These are phyloP conservation scores for Anguilla anguilla DNA, from an alignment of 2,797 vertebrate species.

Conservation along the genomic window DNA sequence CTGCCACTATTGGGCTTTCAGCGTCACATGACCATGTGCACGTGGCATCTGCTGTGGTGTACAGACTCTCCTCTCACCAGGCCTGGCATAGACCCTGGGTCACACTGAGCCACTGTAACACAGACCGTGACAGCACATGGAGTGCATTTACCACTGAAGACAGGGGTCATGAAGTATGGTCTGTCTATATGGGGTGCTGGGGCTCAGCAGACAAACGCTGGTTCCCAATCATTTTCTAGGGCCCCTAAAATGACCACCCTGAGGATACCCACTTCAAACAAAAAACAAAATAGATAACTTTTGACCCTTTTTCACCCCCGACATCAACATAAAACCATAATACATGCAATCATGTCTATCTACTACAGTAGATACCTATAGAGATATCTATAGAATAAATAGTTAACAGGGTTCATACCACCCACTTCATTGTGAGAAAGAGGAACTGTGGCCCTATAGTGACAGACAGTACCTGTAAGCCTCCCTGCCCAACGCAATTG, in stretches of 20 bases:
- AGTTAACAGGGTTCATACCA: not conserved
- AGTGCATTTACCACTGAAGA: not conserved
- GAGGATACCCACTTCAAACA: not conserved
- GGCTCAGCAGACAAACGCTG: not conserved
- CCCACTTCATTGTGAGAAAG: not conserved
- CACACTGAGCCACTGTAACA: not conserved
- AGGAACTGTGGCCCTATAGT: not conserved
- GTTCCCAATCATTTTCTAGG: not conserved
- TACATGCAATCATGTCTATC: not conserved
- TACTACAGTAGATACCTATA: not conserved
- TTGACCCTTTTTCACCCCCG: not conserved
- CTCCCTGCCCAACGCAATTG: not conserved
- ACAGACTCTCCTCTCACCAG: not conserved
- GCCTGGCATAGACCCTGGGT: not conserved
- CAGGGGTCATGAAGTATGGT: not conserved
- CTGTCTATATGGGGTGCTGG: not conserved
- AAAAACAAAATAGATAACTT: not conserved
- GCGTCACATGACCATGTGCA: not conserved
- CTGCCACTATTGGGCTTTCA: not conserved
- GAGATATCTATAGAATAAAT: not conserved
- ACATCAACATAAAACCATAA: not conserved
- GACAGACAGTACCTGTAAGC: not conserved
- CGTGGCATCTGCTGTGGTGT: not conserved
- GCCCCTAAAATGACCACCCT: not conserved
- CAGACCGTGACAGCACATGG: not conserved